These are phyloP conservation scores for Drosophila kanapiae DNA, from an alignment of 1,140 invertebrate species.

Conservation along the genomic window DNA sequence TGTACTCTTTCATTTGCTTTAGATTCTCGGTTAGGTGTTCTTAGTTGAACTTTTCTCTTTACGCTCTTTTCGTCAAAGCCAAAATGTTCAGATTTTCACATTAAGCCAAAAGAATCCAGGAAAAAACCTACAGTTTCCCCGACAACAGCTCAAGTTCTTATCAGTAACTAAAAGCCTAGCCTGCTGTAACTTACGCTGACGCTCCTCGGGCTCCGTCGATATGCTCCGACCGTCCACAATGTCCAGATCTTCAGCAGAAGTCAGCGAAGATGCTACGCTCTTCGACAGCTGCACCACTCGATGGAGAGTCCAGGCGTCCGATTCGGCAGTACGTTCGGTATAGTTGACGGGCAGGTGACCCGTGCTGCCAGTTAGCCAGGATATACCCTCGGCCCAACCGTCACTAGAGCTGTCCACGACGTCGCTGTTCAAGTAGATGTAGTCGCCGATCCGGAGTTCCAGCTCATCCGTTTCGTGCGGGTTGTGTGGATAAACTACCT, in stretches of 20 bases:
- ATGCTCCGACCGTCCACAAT: slow-evolving; percentile 85
- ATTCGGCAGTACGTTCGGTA: slow-evolving; percentile 93
- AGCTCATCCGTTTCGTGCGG: slow-evolving; percentile 93
- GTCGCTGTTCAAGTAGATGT: slow-evolving; percentile 92
- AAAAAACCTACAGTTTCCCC: too few relatives aligned
- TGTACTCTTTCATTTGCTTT: too few relatives aligned
- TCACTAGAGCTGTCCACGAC: slow-evolving; percentile 90
- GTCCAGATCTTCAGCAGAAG: slow-evolving; percentile 85
- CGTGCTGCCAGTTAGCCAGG: slow-evolving; percentile 93
- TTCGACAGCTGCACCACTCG: slow-evolving; percentile 88
- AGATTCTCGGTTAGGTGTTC: too few relatives aligned
- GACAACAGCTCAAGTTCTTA: not conserved
- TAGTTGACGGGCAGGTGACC: slow-evolving; percentile 93
- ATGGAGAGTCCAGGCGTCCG: slow-evolving; percentile 96
- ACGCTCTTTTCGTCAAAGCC: too few relatives aligned
- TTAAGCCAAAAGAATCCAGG: too few relatives aligned
- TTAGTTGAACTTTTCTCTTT: too few relatives aligned
- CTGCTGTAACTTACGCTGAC: slow-evolving; percentile 59
- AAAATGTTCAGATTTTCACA: too few relatives aligned
- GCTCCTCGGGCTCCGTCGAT: slow-evolving; percentile 77
- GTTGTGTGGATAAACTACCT: slow-evolving; percentile 92
- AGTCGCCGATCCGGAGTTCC: slow-evolving; percentile 94
- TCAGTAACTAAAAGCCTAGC: slow-evolving; percentile 33
- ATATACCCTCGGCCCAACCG: slow-evolving; percentile 95
- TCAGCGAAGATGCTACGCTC: slow-evolving; percentile 85